These are phyloP conservation scores for Trichomycterus rosablanca DNA, from an alignment of 2,113 vertebrate genomes.

Conservation along the genomic window DNA sequence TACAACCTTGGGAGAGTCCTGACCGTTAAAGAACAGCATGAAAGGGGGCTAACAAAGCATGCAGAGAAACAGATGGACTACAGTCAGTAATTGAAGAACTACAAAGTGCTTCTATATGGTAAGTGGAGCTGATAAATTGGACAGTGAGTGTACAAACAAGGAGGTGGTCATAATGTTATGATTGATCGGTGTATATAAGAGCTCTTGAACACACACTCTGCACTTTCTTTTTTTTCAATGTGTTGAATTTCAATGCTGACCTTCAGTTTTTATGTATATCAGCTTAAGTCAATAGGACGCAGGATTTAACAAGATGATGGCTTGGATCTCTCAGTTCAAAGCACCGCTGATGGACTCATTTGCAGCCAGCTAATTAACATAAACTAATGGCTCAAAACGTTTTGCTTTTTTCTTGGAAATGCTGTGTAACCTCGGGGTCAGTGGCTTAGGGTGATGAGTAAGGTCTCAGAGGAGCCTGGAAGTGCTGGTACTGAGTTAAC, in stretches of 20 bases:
- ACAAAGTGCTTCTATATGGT: no score
- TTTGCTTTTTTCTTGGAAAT: slow-evolving; percentile 42
- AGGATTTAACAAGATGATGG: not conserved
- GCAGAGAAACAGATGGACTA: no score
- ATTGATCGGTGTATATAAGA: no score
- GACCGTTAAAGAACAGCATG: no score
- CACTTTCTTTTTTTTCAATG: not conserved
- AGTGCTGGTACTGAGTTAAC: slow-evolving; percentile 42
- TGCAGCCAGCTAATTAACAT: slow-evolving; percentile 45
- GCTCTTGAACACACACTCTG: not conserved
- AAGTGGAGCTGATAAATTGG: no score
- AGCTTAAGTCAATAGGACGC: not conserved
- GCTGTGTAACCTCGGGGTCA: slow-evolving; percentile 27
- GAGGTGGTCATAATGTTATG: no score
- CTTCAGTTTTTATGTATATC: slow-evolving; percentile 8
- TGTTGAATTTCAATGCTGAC: slow-evolving; percentile 4
- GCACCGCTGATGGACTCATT: slow-evolving; percentile 29
- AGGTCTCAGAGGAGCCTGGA: slow-evolving; percentile 42
- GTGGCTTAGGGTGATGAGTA: slow-evolving; percentile 43
- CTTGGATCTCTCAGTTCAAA: slow-evolving; percentile 23
- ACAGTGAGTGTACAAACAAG: no score
- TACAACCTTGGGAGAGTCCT: no score
- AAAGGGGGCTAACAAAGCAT: no score
- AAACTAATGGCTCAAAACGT: slow-evolving; percentile 39
- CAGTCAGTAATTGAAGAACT: no score